Percentiles rank a stretch among this genome's conserved stretches.
Conservation (phyloP, 2,888 invertebrate genomes). For the Hesperia comma region DNA sequence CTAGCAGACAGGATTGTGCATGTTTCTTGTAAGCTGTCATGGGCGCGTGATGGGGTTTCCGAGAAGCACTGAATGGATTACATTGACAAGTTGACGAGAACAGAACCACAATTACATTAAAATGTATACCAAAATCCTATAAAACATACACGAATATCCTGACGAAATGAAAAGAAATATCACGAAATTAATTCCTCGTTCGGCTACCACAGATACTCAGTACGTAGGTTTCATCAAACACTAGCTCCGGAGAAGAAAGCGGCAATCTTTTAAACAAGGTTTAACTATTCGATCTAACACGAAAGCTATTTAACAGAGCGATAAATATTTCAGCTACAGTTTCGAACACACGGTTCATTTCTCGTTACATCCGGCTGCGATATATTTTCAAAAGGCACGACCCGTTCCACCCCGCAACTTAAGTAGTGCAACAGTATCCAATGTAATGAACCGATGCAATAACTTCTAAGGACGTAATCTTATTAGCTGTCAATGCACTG, state of each 20-base stretch:
- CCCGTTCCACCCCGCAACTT: neutral
- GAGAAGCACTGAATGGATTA: slow-evolving; percentile 2
- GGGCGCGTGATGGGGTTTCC: neutral
- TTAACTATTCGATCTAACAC: too few relatives aligned
- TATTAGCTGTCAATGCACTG: slow-evolving; percentile 35
- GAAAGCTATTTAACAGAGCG: neutral
- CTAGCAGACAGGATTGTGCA: slow-evolving; percentile 26
- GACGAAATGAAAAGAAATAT: too few relatives aligned
- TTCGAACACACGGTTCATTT: neutral
- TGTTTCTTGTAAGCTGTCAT: slow-evolving; percentile 6
- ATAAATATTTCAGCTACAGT: neutral
- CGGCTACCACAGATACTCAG: too few relatives aligned
- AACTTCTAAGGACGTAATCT: slow-evolving; percentile 33
- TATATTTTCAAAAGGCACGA: neutral
- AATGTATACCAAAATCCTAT: too few relatives aligned
- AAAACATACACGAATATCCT: too few relatives aligned
- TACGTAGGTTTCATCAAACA: too few relatives aligned
- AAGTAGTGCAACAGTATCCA: slow-evolving; percentile 22
- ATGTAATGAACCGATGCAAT: slow-evolving; percentile 17
- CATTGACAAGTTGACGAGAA: neutral
- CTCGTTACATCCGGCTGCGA: neutral
- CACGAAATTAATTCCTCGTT: too few relatives aligned
- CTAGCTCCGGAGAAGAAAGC: too few relatives aligned
- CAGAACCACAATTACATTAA: neutral
- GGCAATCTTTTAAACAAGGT: too few relatives aligned